phyloP scores from a whole-genome alignment of 2,797 vertebrate genomes.

The Moxostoma hubbsi region DNA sequence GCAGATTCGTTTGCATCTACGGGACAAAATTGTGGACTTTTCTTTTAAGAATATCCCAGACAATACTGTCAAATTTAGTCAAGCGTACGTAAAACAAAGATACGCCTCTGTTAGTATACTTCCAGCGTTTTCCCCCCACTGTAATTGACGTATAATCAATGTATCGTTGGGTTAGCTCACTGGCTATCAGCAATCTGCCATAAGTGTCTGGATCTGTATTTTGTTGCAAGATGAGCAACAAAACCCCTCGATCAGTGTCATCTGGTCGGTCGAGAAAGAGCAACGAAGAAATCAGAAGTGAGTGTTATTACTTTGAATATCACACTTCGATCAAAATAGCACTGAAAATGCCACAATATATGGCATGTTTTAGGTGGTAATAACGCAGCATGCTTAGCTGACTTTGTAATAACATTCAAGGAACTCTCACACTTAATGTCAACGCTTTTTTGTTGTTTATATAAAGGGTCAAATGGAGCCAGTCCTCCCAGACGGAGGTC shows the following conservation, averaged over 20 bases:
- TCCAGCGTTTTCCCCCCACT: neutral
- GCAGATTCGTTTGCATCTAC: neutral
- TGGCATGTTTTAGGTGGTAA: neutral
- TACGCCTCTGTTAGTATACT: neutral
- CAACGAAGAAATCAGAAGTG: conserved; percentile 33
- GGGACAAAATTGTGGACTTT: neutral
- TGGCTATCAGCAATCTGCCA: neutral
- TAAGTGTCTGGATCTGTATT: neutral
- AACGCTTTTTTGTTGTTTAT: neutral
- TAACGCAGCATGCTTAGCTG: neutral
- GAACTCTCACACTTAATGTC: neutral
- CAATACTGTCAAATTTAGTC: too few relatives aligned
- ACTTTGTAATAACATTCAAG: neutral
- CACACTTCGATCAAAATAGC: neutral
- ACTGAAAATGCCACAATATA: neutral
- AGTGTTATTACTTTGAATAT: conserved; percentile 19
- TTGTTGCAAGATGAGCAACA: conserved; percentile 54
- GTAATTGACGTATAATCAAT: neutral
- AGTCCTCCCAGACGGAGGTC: conserved; percentile 54
- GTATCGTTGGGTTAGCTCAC: conserved; percentile 1
- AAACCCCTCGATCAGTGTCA: conserved; percentile 31
- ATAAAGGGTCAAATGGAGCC: conserved; percentile 31
- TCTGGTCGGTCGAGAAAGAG: neutral
- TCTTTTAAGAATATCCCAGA: neutral
- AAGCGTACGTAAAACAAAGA: neutral